A percentile compares a stretch with the other conserved stretches of the same genome.
Evolutionary conservation across 2,113 vertebrate species (phyloP).

Genomic region (Centropus bengalensis): DNA sequence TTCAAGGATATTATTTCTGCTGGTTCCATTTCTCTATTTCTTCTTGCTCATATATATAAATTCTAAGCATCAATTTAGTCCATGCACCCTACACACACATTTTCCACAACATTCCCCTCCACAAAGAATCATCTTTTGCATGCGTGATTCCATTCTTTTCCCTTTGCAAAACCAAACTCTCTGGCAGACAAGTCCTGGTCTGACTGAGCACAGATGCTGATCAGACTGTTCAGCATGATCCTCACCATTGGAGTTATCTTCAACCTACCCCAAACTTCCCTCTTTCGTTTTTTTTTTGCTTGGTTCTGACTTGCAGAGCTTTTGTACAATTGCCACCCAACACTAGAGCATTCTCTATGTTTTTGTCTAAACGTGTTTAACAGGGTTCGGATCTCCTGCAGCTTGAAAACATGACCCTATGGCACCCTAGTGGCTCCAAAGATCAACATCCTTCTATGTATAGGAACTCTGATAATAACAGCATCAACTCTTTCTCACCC

Average conservation of each 20-base stretch:
- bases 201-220: constrained; percentile 3
- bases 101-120: background rate
- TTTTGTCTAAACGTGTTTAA: background rate
- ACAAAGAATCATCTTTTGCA: constrained; percentile 14
- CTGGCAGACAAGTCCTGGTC: background rate
- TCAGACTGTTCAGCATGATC: background rate
- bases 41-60: background rate
- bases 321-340: background rate
- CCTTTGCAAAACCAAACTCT: background rate
- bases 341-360: background rate
- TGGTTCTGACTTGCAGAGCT: background rate
- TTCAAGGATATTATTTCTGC: background rate
- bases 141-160: background rate
- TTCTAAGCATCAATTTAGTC: background rate
- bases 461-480: background rate
- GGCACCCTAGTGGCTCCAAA: background rate
- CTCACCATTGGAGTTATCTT: background rate
- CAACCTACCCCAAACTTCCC: background rate
- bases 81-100: background rate
- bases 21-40: background rate
- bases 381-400: background rate
- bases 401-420: background rate
- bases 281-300: background rate
- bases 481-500: background rate
- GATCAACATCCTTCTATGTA: background rate